Conservation (phyloP, 53 echinoderm and acorn worm species). For the Pentamera pediparva region DNA sequence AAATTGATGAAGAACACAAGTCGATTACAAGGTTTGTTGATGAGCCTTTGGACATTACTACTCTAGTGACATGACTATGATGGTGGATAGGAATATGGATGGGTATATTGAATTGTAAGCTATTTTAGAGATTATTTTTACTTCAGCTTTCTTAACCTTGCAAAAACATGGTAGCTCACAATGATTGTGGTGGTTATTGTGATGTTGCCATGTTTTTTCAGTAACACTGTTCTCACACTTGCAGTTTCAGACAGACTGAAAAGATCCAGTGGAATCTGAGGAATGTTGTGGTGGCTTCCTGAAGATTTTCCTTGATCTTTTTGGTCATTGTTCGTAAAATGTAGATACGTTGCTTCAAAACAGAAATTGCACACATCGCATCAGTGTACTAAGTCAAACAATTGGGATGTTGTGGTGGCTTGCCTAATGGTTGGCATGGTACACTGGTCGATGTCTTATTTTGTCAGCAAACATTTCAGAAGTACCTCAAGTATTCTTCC, state of each 20-base stretch:
- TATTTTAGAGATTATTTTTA: background rate
- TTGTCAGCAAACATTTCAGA: too few relatives aligned
- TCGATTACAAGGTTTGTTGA: background rate
- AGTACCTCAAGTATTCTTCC: too few relatives aligned
- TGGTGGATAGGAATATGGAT: background rate
- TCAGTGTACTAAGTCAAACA: background rate
- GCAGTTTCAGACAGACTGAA: too few relatives aligned
- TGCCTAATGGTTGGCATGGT: background rate
- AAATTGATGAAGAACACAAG: background rate
- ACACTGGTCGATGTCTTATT: background rate
- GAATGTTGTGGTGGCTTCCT: slow-evolving; percentile 7
- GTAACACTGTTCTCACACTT: too few relatives aligned
- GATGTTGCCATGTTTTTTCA: background rate
- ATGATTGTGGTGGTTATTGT: slow-evolving; percentile 23
- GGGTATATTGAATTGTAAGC: background rate
- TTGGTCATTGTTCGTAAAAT: too few relatives aligned
- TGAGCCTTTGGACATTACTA: background rate
- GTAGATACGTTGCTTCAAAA: background rate
- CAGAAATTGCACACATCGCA: background rate
- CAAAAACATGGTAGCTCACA: background rate
- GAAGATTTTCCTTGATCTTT: background rate
- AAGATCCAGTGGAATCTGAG: background rate
- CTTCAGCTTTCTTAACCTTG: background rate
- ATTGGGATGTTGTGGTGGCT: slow-evolving; percentile 19
- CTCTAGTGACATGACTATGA: slow-evolving; percentile 25